A percentile compares a stretch with the other conserved stretches of the same genome.
These are phyloP conservation scores for Acanthurus tractus DNA, from an alignment of 2,797 vertebrate species.

Conservation along the genomic window DNA sequence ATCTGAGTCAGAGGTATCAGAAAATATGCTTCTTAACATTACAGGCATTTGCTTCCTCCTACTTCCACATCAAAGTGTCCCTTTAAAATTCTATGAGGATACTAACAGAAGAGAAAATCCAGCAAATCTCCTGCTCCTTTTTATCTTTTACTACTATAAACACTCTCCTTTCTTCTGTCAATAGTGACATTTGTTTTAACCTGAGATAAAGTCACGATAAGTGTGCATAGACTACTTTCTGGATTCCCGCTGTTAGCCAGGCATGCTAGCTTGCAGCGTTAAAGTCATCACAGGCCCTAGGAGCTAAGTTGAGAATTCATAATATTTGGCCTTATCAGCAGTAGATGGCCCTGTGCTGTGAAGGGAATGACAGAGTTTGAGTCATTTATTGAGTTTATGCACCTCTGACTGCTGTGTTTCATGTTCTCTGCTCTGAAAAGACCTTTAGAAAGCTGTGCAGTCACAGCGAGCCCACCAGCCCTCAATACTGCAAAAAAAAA, in stretches of 20 bases:
- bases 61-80: conserved; percentile 65
- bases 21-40: conserved; percentile 49
- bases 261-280: conserved; percentile 16
- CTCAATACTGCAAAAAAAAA: neutral
- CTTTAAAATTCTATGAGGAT: conserved; percentile 45
- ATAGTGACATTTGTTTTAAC: conserved; percentile 55
- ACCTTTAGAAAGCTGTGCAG: conserved; percentile 20
- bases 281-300: conserved; percentile 34
- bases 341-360: conserved; percentile 46
- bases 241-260: conserved; percentile 32
- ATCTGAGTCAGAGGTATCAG: conserved; percentile 50
- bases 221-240: conserved; percentile 1
- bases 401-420: conserved; percentile 39
- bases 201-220: conserved; percentile 30
- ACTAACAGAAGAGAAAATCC: conserved; percentile 28
- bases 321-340: conserved; percentile 59
- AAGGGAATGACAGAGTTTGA: conserved; percentile 44
- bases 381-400: conserved; percentile 55
- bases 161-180: conserved; percentile 28
- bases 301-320: conserved; percentile 49
- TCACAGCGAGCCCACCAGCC: conserved; percentile 26
- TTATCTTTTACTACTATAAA: conserved; percentile 44
- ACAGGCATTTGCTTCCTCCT: conserved; percentile 53
- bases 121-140: conserved; percentile 31
- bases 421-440: conserved; percentile 28